These are phyloP conservation scores for Caradrina clavipalpis DNA, from an alignment of 2,888 invertebrate species.

Conservation along the genomic window DNA sequence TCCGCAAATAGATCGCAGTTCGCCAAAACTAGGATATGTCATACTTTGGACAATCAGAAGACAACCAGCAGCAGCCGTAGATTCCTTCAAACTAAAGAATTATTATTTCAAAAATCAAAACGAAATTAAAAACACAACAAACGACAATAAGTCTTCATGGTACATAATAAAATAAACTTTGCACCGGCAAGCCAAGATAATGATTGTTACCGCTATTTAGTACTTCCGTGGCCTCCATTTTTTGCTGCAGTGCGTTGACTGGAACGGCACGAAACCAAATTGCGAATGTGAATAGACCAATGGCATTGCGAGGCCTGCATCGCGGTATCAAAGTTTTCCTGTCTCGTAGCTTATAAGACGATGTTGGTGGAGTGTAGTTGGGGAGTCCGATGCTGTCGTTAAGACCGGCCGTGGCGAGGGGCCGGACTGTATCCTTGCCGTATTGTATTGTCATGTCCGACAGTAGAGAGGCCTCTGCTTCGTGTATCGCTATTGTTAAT, in stretches of 20 bases:
- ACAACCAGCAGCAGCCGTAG: neutral
- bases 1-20: too few species aligned
- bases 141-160: slow-evolving; percentile 31
- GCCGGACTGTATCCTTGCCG: slow-evolving; percentile 88
- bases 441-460: slow-evolving; percentile 75
- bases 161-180: slow-evolving; percentile 41
- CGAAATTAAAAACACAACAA: neutral
- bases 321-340: slow-evolving; percentile 79
- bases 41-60: too few species aligned
- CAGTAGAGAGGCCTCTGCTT: slow-evolving; percentile 89
- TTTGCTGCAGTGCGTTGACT: slow-evolving; percentile 80
- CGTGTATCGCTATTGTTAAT: slow-evolving; percentile 89
- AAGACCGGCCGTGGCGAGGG: slow-evolving; percentile 90
- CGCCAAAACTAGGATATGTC: too few species aligned
- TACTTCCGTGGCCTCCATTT: slow-evolving; percentile 66
- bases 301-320: slow-evolving; percentile 73
- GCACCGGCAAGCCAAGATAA: slow-evolving; percentile 44
- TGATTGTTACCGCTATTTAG: slow-evolving; percentile 60
- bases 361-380: slow-evolving; percentile 43
- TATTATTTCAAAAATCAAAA: neutral
- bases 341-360: slow-evolving; percentile 68
- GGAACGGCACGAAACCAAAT: slow-evolving; percentile 82
- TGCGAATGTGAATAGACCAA: slow-evolving; percentile 74
- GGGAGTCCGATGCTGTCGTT: slow-evolving; percentile 89
- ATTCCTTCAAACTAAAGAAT: neutral